A percentile compares a stretch with the other conserved stretches of the same genome.
Evolutionary conservation across 1,140 invertebrate species (phyloP).

Genomic region (Drosophila sp.): DNA sequence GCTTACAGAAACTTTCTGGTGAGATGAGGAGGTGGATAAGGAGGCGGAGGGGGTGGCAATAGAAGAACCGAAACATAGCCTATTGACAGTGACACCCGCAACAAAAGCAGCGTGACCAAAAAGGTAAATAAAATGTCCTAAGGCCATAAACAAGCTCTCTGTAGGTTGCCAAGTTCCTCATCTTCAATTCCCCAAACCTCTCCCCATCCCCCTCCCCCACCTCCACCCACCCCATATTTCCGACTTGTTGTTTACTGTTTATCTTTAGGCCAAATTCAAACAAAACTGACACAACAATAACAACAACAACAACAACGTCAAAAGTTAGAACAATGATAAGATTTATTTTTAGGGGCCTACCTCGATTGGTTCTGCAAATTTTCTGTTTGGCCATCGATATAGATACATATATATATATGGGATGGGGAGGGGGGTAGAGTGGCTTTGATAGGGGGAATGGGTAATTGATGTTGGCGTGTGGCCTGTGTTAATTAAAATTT

Average conservation of each 20-base stretch:
- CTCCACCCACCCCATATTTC: not conserved
- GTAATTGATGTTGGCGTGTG: conserved; percentile 54
- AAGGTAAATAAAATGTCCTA: conserved; percentile 72
- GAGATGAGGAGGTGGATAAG: not conserved
- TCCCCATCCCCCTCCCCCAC: conserved; percentile 17
- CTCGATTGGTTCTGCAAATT: conserved; percentile 50
- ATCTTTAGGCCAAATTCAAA: conserved; percentile 68
- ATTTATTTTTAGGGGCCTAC: conserved; percentile 54
- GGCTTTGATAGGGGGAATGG: conserved; percentile 23
- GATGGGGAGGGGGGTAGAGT: not conserved
- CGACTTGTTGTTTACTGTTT: conserved; percentile 61
- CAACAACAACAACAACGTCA: conserved; percentile 43
- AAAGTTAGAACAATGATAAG: conserved; percentile 62
- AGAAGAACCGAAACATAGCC: conserved; percentile 42
- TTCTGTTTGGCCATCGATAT: conserved; percentile 15
- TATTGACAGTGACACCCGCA: conserved; percentile 62
- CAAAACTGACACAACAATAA: conserved; percentile 69
- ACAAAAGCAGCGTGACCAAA: conserved; percentile 62
- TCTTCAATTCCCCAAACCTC: too few species aligned
- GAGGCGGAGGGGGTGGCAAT: conserved; percentile 14
- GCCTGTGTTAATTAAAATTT: conserved; percentile 74
- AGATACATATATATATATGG: conserved; percentile 21
- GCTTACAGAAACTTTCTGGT: conserved; percentile 21
- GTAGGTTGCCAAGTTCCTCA: conserved; percentile 50
- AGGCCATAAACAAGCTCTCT: conserved; percentile 38